These are phyloP conservation scores for Drosophila robusta DNA, from an alignment of 2,888 invertebrate species.

Conservation along the genomic window DNA sequence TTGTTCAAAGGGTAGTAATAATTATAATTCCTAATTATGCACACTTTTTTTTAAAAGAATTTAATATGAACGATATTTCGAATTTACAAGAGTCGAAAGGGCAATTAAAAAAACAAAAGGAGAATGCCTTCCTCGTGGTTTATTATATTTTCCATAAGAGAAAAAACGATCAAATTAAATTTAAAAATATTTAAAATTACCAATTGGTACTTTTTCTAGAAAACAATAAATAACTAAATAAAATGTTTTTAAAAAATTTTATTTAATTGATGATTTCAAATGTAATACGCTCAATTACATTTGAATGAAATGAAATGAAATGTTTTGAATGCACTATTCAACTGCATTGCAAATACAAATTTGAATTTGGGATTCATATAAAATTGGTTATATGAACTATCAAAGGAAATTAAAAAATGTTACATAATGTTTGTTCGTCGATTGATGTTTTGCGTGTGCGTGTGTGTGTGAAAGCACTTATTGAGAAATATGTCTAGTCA, in stretches of 20 bases:
- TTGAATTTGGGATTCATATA: no score
- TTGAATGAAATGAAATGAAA: slow-evolving; percentile 13
- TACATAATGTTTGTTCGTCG: not conserved
- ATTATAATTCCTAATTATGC: no score
- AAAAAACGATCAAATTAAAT: no score
- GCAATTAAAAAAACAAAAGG: no score
- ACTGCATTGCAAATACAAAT: slow-evolving; percentile 3
- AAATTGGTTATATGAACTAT: not conserved
- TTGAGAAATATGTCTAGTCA: not conserved
- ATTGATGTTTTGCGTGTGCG: no score
- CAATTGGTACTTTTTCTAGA: not conserved
- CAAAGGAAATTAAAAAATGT: not conserved
- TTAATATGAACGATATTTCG: no score
- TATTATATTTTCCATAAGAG: no score
- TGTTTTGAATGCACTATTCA: slow-evolving; percentile 24
- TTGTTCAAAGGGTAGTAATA: no score
- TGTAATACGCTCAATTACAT: not conserved
- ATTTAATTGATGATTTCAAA: not conserved
- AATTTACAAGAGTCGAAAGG: no score
- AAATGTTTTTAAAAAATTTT: not conserved
- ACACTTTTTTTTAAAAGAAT: no score
- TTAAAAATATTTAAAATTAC: no score
- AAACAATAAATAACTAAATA: not conserved
- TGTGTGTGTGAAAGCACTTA: not conserved
- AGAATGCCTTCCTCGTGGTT: no score